Conservation (phyloP, 2,113 vertebrate genomes). For the Oophaga pumilio region DNA sequence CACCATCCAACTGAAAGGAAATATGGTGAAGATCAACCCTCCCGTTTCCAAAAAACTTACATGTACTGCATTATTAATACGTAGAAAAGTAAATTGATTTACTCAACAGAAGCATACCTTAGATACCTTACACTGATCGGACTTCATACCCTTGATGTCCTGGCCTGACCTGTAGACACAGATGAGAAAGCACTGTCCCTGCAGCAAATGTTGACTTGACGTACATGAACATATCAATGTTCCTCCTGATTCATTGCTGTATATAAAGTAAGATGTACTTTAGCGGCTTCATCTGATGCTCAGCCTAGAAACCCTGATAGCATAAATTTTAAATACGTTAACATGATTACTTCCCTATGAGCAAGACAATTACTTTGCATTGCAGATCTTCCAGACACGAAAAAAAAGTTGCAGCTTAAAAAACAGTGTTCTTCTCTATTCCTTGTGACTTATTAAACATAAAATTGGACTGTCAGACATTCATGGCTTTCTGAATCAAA, state of each 20-base stretch:
- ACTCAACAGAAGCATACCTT: not conserved
- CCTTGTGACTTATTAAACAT: slow-evolving; percentile 39
- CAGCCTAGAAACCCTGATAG: slow-evolving; percentile 2
- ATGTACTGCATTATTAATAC: not conserved
- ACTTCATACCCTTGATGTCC: not conserved
- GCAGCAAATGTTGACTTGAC: not conserved
- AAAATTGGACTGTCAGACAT: slow-evolving; percentile 48
- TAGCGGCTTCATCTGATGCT: not conserved
- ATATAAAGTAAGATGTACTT: slow-evolving; percentile 5
- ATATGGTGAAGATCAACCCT: not conserved
- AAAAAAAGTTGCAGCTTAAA: slow-evolving; percentile 25
- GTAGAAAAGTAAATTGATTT: not conserved
- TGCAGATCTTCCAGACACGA: slow-evolving; percentile 18
- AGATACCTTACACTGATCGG: not conserved
- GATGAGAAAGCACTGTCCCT: not conserved
- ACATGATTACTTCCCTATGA: slow-evolving; percentile 32
- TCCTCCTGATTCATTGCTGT: not conserved
- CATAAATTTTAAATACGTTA: slow-evolving; percentile 12
- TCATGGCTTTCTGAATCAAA: slow-evolving; percentile 38
- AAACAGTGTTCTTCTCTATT: slow-evolving; percentile 42
- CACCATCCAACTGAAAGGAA: not conserved
- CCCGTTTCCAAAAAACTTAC: not conserved
- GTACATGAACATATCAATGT: not conserved
- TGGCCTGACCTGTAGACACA: not conserved
- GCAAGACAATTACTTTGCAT: slow-evolving; percentile 28